Base-by-base conservation (phyloP, 1,140 invertebrate genomes). In the Temnothorax curvispinosus region DNA sequence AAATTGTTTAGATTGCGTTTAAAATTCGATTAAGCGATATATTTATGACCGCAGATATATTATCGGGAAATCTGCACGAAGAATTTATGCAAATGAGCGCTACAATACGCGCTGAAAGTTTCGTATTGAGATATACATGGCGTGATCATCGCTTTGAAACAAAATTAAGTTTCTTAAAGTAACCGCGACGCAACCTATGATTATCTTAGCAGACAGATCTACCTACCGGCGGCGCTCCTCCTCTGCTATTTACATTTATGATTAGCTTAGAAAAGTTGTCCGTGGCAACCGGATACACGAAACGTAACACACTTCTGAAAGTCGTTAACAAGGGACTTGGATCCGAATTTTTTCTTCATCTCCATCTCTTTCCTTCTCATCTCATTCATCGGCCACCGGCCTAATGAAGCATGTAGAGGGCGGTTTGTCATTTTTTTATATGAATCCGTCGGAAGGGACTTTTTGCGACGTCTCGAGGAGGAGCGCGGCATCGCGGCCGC, bases 291-390 rank as follows among this genome's bases (percentile, higher is more conserved):
- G 78, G 88, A 89, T 87, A 85, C 74, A 44, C 44, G 41, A 32
- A 32, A 75, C 41, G 38, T 21, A 67, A 71, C 32, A 58, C 50
- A 50, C 69, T 90, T 85, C 80, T 69, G 88, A 87, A 89, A 89
- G 60, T 77, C 89, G 89, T 90, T 90, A 90, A 88, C 89, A 88
- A 88, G 80, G 50, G 69, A 85, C 86, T 78, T 71, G 80, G 67
- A 82, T 82, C 81, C 78, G 67, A 64, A 65, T 88, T 81, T n/a
- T 56, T 86, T 78, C 38, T 87, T 67, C 32, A 11, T 58, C 27
- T 35, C 38, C 27, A 18, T 47, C 18, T 71, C 5, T 13, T 5
- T 54, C 11, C 15, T 38, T 47, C 38, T 58, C 52, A 15, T 69
- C 9, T 75, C 74, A 60, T 76, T 89, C 74, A 56, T 50, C 88